A percentile compares a stretch with the other conserved stretches of the same genome.
Evolutionary conservation across 2,113 vertebrate genomes (phyloP).

Genomic region (Penelope pileata): DNA sequence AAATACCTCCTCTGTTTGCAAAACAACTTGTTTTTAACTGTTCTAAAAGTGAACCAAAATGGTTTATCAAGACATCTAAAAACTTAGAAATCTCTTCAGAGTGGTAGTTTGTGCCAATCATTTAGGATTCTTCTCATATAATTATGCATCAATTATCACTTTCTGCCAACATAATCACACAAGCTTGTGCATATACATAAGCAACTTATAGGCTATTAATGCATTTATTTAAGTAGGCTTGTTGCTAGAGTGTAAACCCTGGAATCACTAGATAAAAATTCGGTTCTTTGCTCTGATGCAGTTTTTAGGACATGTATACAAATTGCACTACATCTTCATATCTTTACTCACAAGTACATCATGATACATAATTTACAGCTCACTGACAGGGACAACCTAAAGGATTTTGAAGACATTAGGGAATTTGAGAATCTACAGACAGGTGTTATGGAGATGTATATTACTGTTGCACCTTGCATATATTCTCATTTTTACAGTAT

Average conservation of each 20-base stretch:
- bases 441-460: slow-evolving; percentile 16
- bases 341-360: not conserved
- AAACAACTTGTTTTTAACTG: not conserved
- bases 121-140: not conserved
- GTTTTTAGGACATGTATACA: not conserved
- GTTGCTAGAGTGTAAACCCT: not conserved
- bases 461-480: not conserved
- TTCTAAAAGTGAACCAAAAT: not conserved
- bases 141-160: not conserved
- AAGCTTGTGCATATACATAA: not conserved
- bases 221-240: not conserved
- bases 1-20: not conserved
- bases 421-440: not conserved
- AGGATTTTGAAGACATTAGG: not conserved
- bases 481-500: not conserved
- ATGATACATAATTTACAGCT: not conserved
- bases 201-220: not conserved
- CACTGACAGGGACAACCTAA: not conserved
- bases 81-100: not conserved
- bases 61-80: not conserved
- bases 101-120: not conserved
- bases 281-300: not conserved
- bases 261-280: not conserved
- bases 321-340: not conserved
- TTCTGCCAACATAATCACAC: not conserved